Evolutionary conservation across 2,888 invertebrate species (phyloP), one percentile per base, ranked within the genome.

Genomic region (Erannis defoliaria): DNA sequence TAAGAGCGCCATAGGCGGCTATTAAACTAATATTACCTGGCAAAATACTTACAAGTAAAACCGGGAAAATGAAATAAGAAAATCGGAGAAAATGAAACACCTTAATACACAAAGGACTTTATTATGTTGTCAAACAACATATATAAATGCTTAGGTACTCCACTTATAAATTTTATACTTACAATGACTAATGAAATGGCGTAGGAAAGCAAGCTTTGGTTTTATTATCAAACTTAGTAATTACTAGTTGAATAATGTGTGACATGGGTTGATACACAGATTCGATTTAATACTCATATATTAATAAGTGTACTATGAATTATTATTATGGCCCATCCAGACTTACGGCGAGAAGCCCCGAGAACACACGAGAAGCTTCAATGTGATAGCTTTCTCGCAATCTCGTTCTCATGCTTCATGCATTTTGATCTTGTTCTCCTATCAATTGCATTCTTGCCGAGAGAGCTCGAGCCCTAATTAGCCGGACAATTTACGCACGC

Each of bases 41-140:
- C n/a, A n/a, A n/a, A n/a, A n/a, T n/a, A n/a, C n/a, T n/a, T n/a
- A n/a, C n/a, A n/a, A n/a, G n/a, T n/a, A n/a, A n/a, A n/a, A n/a
- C n/a, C n/a, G n/a, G n/a, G n/a, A n/a, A n/a, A n/a, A n/a, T n/a
- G n/a, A n/a, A n/a, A n/a, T n/a, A n/a, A n/a, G n/a, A n/a, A n/a
- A n/a, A n/a, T n/a, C n/a, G n/a, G n/a, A n/a, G n/a, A n/a, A 31
- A 31, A 59, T 16, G 31, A 62, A 66, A 65, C 16, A 29, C 49
- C 31, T 31, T 63, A 54, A 49, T 67, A 70, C 71, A 68, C 65
- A 71, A 70, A 77, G 73, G 66, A 55, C 50, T 78, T 80, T 80
- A 80, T 80, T 80, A 77, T 74, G 75, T 77, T 81, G 80, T 82
- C 68, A 71, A 50, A 80, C 76, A 79, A 82, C 81, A 78, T 74